Evolutionary conservation across 92 coral and sea anemone genomes (phyloP), one percentile per base, ranked within the genome.

Genomic region (Blastomussa wellsi): DNA sequence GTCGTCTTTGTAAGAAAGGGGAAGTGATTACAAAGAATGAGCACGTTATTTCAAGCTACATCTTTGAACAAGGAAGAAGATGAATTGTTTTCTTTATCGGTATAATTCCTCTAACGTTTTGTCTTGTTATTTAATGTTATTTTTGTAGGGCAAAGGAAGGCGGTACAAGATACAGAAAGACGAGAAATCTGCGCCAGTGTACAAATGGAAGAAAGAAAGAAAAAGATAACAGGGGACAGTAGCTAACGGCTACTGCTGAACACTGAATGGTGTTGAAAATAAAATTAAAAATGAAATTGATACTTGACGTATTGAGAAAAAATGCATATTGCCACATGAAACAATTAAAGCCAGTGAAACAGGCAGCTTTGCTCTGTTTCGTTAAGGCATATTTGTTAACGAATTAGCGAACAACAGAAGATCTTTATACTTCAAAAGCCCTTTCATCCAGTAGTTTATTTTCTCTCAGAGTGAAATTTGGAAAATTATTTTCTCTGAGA

Each of bases 181-280:
- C 36, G 93, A 86, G 42, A 89, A 91, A 11, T 55, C 89, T 15
- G 81, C 94, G 3, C 94, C 93, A 26, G 89, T 93, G 10, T 96
- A 92, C 66, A 90, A 80, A 86, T 96, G 99, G 99, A 96, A 69
- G 79, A 96, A 90, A 71, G 93, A 96, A 71, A 86, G 99, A 57
- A 92, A 92, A 68, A 94, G 80, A 86, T 96, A 52, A n/a, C 73
- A 32, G 28, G 10, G 11, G 8, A 7, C 3, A 41, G 17, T 48
- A 51, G 2, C 9, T 36, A 55, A 62, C 32, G 28, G 8, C 11
- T 5, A 9, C 4, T 62, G 6, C 5, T 7, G 6, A 62, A 62
- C 32, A 24, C 7, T 24, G 69, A 1, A 22, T 32, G 41, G 13
- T 35, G 24, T 28, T 67, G 7, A 29, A n/a, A 4, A 69, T 5